Conservation (phyloP, 2,797 vertebrate genomes). For the Chelmon rostratus region DNA sequence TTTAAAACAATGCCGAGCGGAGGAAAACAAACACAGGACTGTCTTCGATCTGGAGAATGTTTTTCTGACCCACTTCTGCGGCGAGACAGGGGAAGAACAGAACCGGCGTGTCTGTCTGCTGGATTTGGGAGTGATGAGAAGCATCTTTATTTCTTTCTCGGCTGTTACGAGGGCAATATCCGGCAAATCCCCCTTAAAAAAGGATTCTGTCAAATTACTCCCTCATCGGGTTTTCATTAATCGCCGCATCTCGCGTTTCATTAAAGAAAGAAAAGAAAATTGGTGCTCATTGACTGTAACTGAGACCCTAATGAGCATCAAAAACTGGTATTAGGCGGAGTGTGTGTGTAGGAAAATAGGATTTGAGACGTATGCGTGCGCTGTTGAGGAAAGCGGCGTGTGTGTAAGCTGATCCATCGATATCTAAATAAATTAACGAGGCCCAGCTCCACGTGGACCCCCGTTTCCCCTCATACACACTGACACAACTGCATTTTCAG, state of each 20-base stretch:
- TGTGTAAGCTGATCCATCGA: constrained; percentile 45
- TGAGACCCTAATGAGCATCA: constrained; percentile 20
- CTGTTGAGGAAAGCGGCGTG: neutral
- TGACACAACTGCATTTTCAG: constrained; percentile 1
- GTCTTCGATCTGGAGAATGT: constrained; percentile 57
- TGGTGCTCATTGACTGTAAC: constrained; percentile 27
- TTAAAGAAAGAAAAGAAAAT: constrained; percentile 35
- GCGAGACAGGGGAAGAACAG: constrained; percentile 47
- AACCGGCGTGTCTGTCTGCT: constrained; percentile 50
- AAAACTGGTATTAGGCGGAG: neutral
- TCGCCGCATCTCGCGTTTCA: constrained; percentile 30
- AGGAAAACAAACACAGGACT: constrained; percentile 62
- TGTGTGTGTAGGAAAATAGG: neutral
- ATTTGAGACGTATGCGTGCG: neutral
- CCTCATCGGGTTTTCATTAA: constrained; percentile 62
- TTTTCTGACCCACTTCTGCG: constrained; percentile 61
- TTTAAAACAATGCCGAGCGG: constrained; percentile 43
- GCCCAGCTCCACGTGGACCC: neutral
- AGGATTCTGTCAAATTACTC: constrained; percentile 38
- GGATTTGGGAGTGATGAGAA: constrained; percentile 43
- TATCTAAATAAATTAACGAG: constrained; percentile 64
- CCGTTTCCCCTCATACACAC: constrained; percentile 5
- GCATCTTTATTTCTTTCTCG: constrained; percentile 45
- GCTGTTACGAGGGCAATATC: constrained; percentile 26
- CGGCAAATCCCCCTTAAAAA: constrained; percentile 12